Evolutionary conservation across 2,888 invertebrate species (phyloP).

Genomic region (Metalampra italica): DNA sequence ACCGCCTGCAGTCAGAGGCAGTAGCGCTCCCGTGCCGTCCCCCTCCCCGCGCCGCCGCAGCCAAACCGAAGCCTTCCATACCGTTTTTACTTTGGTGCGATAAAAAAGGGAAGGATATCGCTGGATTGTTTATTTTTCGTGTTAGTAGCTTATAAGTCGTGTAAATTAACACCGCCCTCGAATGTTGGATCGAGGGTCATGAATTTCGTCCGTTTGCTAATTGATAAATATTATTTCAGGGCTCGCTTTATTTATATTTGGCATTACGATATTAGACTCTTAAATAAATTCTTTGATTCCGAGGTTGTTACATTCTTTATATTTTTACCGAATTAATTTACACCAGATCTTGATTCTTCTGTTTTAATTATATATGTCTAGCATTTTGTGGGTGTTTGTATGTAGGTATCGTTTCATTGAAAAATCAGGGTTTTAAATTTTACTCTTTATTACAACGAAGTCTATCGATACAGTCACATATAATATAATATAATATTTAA

Average conservation of each 20-base stretch:
- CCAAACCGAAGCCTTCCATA: conserved; percentile 56
- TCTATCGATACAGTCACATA: conserved; percentile 69
- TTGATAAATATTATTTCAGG: conserved; percentile 36
- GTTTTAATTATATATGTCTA: too few species aligned
- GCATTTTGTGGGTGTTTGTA: not conserved
- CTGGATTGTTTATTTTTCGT: conserved; percentile 72
- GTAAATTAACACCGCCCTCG: conserved; percentile 68
- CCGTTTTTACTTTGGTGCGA: conserved; percentile 66
- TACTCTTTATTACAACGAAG: conserved; percentile 70
- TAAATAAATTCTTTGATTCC: not conserved
- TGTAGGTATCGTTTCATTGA: not conserved
- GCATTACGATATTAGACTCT: conserved; percentile 1
- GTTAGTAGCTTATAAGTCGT: conserved; percentile 74
- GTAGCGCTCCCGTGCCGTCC: conserved; percentile 69
- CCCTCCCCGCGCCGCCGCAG: conserved; percentile 30
- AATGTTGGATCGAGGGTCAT: conserved; percentile 45
- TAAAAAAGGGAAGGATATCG: conserved; percentile 74
- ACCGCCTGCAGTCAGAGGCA: conserved; percentile 67
- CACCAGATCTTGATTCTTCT: too few species aligned
- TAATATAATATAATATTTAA: conserved; percentile 31
- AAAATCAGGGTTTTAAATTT: conserved; percentile 16
- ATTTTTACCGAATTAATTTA: too few species aligned
- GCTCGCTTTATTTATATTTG: conserved; percentile 11
- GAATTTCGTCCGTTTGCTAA: conserved; percentile 55
- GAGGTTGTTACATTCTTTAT: too few species aligned